Base-by-base conservation (phyloP, 1,140 invertebrate genomes). In the Eurytemora carolleeae region DNA sequence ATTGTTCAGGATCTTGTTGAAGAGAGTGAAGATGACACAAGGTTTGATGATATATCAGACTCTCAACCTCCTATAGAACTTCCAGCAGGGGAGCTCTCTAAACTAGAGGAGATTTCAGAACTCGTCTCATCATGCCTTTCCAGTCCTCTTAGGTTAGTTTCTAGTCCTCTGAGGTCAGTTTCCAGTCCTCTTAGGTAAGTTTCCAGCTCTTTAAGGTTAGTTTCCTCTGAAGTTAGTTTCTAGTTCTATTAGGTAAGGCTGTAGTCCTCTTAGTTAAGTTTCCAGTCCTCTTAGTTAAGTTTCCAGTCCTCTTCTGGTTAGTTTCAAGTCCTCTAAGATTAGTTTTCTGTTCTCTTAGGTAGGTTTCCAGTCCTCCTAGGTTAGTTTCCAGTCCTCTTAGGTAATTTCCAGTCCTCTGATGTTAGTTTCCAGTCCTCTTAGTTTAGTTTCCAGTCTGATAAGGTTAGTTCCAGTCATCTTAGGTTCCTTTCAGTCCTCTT, bases 21-120 rank as follows among this genome's bases (percentile, higher is more conserved):
- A 72, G 93, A 98, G 71, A 92, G 88, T 0, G 93, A 97, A 78
- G 94, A 97, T 80, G 93, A 97, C 69, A 78, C 91, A 20, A 24
- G 58, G 7, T 94, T 91, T 71, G 91, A 96, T 75, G 92, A 96
- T 67, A 88, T 93, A 81, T 86, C 87, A 21, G 92, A 93, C 70
- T 82, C 84, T 60, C 86, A 84, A 54, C 86, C 85, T 57, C 85
- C 87, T n/a, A 83, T 93, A 58, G 87, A 93, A 73, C 72, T 98
- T 61, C 95, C 95, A 17, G 82, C 86, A 0, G 94, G 91, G 77
- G 93, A 97, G 75, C 78, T 97, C 31, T 82, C 82, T 60, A 80
- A 87, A 65, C 75, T 99, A 22, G 87, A 94, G 71, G 92, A 98
- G 69, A 94, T 99, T 64, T 90, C 87, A 70, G 90, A 96, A 68